Conservation (phyloP, 2,888 invertebrate genomes). For the Hypomecis punctinalis region DNA sequence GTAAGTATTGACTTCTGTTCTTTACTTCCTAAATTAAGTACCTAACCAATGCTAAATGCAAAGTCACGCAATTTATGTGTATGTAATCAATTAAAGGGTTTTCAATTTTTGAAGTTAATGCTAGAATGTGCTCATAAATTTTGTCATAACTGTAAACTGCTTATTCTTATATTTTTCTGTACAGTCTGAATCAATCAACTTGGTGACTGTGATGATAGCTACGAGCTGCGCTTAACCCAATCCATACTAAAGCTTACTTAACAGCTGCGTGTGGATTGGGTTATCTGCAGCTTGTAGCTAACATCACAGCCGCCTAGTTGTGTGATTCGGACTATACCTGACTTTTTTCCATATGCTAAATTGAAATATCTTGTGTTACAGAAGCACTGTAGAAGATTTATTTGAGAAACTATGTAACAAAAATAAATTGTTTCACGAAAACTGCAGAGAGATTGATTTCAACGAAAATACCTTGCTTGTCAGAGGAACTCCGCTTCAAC, state of each 20-base stretch:
- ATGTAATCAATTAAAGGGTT: not conserved
- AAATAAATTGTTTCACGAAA: conserved; percentile 61
- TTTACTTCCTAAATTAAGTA: not conserved
- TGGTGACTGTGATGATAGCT: too few species aligned
- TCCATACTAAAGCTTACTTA: too few species aligned
- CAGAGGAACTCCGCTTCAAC: conserved; percentile 70
- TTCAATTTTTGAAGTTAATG: not conserved
- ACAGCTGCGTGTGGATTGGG: too few species aligned
- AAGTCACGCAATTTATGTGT: conserved; percentile 7
- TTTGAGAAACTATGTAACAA: conserved; percentile 70
- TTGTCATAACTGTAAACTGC: not conserved
- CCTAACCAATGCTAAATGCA: conserved; percentile 6
- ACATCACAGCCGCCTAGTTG: too few species aligned
- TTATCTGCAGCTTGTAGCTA: too few species aligned
- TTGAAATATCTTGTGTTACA: conserved; percentile 43
- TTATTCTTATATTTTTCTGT: not conserved
- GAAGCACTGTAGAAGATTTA: conserved; percentile 65
- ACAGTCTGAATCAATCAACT: too few species aligned
- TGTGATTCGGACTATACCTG: too few species aligned
- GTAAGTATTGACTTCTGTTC: conserved; percentile 51
- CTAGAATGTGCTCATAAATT: not conserved
- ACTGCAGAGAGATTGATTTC: conserved; percentile 61
- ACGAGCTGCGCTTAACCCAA: too few species aligned
- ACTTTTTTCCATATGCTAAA: not conserved
- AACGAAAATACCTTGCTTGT: conserved; percentile 55